phyloP scores from a whole-genome alignment of 2,888 invertebrate species.

The Diabrotica balteata region DNA sequence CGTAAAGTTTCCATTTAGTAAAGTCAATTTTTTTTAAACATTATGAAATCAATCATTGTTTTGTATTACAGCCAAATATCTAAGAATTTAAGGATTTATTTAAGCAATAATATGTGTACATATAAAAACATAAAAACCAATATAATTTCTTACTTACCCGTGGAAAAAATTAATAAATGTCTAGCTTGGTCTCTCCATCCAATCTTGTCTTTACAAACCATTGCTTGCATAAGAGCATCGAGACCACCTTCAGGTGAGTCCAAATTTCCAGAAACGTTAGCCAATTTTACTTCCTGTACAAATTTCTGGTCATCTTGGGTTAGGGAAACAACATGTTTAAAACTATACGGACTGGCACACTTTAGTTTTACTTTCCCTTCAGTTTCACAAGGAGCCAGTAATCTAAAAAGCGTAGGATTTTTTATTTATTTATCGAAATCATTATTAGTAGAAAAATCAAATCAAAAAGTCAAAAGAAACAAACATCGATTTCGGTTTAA shows the following conservation, averaged over 20 bases:
- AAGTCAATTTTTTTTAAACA: no score
- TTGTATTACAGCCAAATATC: no score
- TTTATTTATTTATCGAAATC: neutral
- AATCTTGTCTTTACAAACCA: slow-evolving; percentile 73
- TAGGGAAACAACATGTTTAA: slow-evolving; percentile 75
- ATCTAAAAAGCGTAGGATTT: slow-evolving; percentile 32
- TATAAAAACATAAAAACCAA: neutral
- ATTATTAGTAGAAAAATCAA: neutral
- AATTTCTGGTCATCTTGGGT: slow-evolving; percentile 65
- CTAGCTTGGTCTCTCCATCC: slow-evolving; percentile 79
- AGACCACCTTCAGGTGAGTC: slow-evolving; percentile 77
- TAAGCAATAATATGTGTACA: neutral
- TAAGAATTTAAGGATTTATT: no score
- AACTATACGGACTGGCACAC: slow-evolving; percentile 72
- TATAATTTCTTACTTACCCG: slow-evolving; percentile 55
- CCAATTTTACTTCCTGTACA: slow-evolving; percentile 55
- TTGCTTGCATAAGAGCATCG: slow-evolving; percentile 87
- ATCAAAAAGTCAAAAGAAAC: no score
- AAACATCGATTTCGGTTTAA: no score
- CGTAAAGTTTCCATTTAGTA: no score
- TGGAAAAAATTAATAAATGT: slow-evolving; percentile 78
- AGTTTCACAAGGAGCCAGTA: slow-evolving; percentile 52
- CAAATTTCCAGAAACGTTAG: slow-evolving; percentile 64
- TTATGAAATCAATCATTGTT: no score
- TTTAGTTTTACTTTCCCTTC: slow-evolving; percentile 31